These are phyloP conservation scores for Gerris lacustris DNA, from an alignment of 2,888 invertebrate genomes.

Conservation along the genomic window DNA sequence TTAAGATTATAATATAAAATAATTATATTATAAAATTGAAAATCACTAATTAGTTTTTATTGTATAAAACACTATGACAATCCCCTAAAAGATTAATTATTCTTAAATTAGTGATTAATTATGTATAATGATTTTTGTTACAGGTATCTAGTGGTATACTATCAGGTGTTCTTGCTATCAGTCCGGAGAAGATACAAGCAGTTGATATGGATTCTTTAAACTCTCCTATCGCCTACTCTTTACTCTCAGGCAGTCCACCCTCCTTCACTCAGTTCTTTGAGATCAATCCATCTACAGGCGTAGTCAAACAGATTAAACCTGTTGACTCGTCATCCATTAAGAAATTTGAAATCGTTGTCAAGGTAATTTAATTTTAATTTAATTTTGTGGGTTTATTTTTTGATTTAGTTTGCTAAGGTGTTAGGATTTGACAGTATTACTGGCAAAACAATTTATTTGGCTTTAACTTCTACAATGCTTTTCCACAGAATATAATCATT, in stretches of 20 bases:
- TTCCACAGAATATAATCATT: too few relatives aligned
- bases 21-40: too few relatives aligned
- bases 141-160: slow-evolving; percentile 70
- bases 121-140: slow-evolving; percentile 11
- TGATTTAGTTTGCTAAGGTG: too few relatives aligned
- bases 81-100: too few relatives aligned
- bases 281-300: slow-evolving; percentile 66
- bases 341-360: slow-evolving; percentile 67
- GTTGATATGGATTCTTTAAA: slow-evolving; percentile 81
- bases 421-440: too few relatives aligned
- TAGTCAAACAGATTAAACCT: slow-evolving; percentile 64
- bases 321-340: slow-evolving; percentile 68
- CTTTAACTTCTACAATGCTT: too few relatives aligned
- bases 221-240: slow-evolving; percentile 67
- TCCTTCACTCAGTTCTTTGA: slow-evolving; percentile 69
- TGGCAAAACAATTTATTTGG: too few relatives aligned
- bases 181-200: slow-evolving; percentile 79
- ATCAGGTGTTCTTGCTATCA: slow-evolving; percentile 68
- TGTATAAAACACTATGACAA: too few relatives aligned
- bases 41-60: too few relatives aligned
- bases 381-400: not conserved
- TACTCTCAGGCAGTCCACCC: slow-evolving; percentile 65
- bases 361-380: slow-evolving; percentile 41
- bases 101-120: too few relatives aligned
- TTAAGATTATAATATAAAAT: too few relatives aligned